These are phyloP conservation scores for Leucozona laternaria DNA, from an alignment of 2,888 invertebrate species.

Conservation along the genomic window DNA sequence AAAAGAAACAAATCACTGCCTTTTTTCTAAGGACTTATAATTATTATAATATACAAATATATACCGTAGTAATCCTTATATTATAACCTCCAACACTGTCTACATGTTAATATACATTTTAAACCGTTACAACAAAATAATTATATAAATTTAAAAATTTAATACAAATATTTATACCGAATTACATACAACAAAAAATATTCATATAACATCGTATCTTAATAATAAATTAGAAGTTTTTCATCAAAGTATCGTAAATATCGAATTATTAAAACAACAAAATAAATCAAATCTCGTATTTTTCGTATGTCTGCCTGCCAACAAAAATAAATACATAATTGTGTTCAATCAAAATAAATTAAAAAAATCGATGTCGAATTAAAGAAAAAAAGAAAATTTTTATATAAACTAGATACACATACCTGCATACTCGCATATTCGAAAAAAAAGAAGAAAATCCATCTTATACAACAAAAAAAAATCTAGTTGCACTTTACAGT, in stretches of 20 bases:
- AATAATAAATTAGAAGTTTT: slow-evolving; percentile 24
- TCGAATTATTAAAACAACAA: slow-evolving; percentile 42
- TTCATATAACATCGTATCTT: slow-evolving; percentile 42
- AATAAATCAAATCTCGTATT: slow-evolving; percentile 50
- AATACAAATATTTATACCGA: slow-evolving; percentile 43
- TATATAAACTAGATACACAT: slow-evolving; percentile 29
- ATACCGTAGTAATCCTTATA: slow-evolving; percentile 66
- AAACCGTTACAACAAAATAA: slow-evolving; percentile 39
- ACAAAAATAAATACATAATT: slow-evolving; percentile 66
- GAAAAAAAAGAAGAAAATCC: not conserved
- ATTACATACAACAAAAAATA: slow-evolving; percentile 34
- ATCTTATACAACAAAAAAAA: not conserved
- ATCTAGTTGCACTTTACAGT: slow-evolving; percentile 28
- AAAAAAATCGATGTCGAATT: slow-evolving; percentile 51
- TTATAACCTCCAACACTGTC: slow-evolving; percentile 48
- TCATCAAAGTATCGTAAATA: slow-evolving; percentile 36
- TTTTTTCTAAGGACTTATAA: slow-evolving; percentile 74
- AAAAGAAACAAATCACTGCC: slow-evolving; percentile 71
- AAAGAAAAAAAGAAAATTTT: slow-evolving; percentile 24
- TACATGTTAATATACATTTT: slow-evolving; percentile 51
- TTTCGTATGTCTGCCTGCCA: slow-evolving; percentile 66
- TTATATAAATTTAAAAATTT: slow-evolving; percentile 33
- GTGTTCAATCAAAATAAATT: slow-evolving; percentile 64
- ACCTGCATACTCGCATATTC: slow-evolving; percentile 21
- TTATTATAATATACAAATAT: slow-evolving; percentile 60